These are phyloP conservation scores for Sphaerophoria rueppellii DNA, from an alignment of 2,888 invertebrate genomes.

Conservation along the genomic window DNA sequence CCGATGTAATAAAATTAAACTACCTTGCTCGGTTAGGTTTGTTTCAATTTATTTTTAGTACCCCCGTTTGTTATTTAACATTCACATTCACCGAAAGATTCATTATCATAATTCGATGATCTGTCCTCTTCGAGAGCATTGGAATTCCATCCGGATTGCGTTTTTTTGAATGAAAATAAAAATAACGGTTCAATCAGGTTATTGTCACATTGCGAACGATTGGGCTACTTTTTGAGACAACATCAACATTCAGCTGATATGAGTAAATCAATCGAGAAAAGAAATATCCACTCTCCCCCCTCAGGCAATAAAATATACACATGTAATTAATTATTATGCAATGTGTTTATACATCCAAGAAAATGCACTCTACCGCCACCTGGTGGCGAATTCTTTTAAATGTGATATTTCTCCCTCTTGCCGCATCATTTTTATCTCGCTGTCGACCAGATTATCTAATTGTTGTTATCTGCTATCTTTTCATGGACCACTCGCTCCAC, in stretches of 20 bases:
- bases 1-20: constrained; percentile 23
- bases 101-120: constrained; percentile 70
- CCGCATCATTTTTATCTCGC: constrained; percentile 18
- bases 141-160: constrained; percentile 56
- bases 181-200: constrained; percentile 60
- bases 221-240: constrained; percentile 6
- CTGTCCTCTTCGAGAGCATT: constrained; percentile 57
- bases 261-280: constrained; percentile 61
- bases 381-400: constrained; percentile 18
- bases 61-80: background rate
- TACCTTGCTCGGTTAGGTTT: constrained; percentile 11
- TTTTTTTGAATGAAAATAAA: constrained; percentile 21
- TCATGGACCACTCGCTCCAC: constrained; percentile 22
- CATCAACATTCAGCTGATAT: constrained; percentile 56
- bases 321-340: constrained; percentile 64
- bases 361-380: constrained; percentile 36
- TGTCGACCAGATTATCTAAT: constrained; percentile 40
- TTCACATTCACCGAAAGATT: constrained; percentile 8
- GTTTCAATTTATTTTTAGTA: constrained; percentile 14
- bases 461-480: constrained; percentile 26
- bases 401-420: background rate
- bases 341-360: constrained; percentile 10
- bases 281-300: constrained; percentile 21
- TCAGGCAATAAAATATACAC: constrained; percentile 18
- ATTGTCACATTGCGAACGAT: background rate